phyloP scores from a whole-genome alignment of 2,113 vertebrate genomes.

The Micronycteris hirsuta region DNA sequence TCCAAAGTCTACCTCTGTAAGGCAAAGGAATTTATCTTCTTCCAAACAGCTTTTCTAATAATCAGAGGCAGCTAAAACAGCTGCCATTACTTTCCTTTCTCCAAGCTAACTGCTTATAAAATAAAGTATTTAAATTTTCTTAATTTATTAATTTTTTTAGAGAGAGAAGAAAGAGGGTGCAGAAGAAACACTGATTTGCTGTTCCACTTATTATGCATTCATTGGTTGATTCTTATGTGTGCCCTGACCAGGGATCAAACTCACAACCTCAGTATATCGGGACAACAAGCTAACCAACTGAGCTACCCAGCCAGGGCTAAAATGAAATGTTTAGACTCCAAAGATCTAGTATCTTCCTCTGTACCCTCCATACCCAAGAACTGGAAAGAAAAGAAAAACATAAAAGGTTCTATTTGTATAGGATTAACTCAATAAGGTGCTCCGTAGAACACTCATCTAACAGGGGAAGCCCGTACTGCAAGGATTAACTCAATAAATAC shows the following conservation, averaged over 20 bases:
- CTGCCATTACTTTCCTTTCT: not conserved
- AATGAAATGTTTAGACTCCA: not conserved
- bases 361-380: not conserved
- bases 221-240: no score
- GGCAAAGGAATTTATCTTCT: not conserved
- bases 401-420: not conserved
- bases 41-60: constrained; percentile 2
- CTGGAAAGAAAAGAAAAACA: not conserved
- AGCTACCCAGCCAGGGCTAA: no score
- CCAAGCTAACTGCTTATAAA: not conserved
- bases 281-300: no score
- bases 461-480: no score
- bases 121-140: not conserved
- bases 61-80: not conserved
- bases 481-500: not conserved
- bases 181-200: no score
- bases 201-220: no score
- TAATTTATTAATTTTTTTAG: no score
- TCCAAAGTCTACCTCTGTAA: not conserved
- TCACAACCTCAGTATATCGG: no score
- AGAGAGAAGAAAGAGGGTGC: no score
- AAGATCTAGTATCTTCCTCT: not conserved
- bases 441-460: no score
- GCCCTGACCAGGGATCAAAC: no score
- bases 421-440: not conserved